Percentiles rank a stretch among this genome's conserved stretches.
Conservation (phyloP, 2,113 vertebrate species). For the Oreochromis tanganicae region DNA sequence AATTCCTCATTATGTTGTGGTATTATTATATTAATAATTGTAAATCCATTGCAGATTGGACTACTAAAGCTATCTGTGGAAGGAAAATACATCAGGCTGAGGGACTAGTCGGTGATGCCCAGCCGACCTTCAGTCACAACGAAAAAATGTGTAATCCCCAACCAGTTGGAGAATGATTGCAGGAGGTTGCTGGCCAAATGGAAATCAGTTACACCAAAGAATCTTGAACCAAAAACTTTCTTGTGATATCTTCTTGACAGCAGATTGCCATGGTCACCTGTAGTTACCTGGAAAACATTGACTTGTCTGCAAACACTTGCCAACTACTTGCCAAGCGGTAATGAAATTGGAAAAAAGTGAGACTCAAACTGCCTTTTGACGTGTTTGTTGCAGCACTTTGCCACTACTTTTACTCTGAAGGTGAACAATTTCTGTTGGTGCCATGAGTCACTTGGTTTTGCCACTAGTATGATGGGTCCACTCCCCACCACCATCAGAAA, state of each 20-base stretch:
- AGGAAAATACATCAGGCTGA: neutral
- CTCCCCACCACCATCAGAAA: neutral
- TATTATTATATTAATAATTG: neutral
- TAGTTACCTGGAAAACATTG: neutral
- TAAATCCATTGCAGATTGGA: neutral
- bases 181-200: neutral
- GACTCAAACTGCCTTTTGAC: neutral
- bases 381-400: neutral
- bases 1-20: neutral
- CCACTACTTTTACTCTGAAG: neutral
- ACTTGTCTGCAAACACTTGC: neutral
- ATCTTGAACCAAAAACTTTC: neutral
- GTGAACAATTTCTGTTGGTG: neutral
- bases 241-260: neutral
- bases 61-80: neutral
- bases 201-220: neutral
- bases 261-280: neutral
- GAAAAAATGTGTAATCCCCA: neutral
- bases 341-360: neutral
- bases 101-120: neutral
- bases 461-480: neutral
- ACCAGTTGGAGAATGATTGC: neutral
- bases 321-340: neutral
- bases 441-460: neutral
- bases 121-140: neutral